Evolutionary conservation across 2,797 vertebrate species (phyloP).

Genomic region (Diplodus puntazzo): DNA sequence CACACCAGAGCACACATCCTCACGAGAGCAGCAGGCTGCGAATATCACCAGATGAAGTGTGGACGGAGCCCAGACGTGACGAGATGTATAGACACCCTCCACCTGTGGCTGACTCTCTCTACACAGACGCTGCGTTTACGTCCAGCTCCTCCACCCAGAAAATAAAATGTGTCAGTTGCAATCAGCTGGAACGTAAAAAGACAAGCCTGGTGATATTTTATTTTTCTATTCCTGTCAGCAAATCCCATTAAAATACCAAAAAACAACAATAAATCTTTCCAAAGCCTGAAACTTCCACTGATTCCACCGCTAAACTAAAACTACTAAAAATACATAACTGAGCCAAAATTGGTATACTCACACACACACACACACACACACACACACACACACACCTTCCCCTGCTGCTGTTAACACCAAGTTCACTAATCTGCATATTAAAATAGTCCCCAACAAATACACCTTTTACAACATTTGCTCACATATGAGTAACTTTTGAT

Average conservation of each 20-base stretch:
- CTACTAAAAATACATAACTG: background rate
- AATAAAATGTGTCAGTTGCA: background rate
- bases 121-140: background rate
- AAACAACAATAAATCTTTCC: background rate
- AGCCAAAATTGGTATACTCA: background rate
- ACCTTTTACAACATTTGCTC: background rate
- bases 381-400: background rate
- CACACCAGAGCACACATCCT: background rate
- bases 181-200: slow-evolving; percentile 5
- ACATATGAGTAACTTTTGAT: too few species aligned
- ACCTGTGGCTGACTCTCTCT: slow-evolving; percentile 55
- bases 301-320: background rate
- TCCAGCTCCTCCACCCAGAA: slow-evolving; percentile 1
- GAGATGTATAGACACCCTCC: slow-evolving; percentile 28
- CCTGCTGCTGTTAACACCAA: slow-evolving; percentile 23
- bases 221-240: background rate
- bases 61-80: slow-evolving; percentile 25
- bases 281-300: background rate
- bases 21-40: slow-evolving; percentile 37
- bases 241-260: slow-evolving; percentile 2
- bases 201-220: background rate
- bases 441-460: slow-evolving; percentile 26
- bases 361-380: background rate
- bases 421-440: background rate
- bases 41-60: slow-evolving; percentile 42